Percentiles rank a stretch among this genome's conserved stretches.
Conservation (phyloP, 1,140 invertebrate genomes). For the Pinna nobilis region DNA sequence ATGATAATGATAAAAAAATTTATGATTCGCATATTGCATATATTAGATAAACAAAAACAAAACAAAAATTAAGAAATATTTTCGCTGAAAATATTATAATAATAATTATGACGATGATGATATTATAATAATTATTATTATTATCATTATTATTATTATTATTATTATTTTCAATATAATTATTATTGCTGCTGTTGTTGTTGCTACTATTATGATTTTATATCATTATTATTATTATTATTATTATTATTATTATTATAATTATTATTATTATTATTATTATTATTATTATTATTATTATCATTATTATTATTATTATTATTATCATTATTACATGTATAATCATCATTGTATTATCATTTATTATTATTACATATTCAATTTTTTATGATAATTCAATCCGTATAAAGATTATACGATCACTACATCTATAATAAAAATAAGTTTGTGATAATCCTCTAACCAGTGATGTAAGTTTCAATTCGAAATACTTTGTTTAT, state of each 20-base stretch:
- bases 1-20: too few relatives aligned
- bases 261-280: neutral
- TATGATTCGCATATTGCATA: too few relatives aligned
- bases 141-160: neutral
- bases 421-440: too few relatives aligned
- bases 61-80: too few relatives aligned
- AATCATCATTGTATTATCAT: neutral
- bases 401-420: too few relatives aligned
- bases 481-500: slow-evolving; percentile 11
- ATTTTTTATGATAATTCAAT: too few relatives aligned
- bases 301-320: neutral
- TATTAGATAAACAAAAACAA: too few relatives aligned
- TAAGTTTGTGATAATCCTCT: too few relatives aligned
- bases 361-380: neutral
- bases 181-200: neutral
- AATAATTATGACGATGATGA: neutral
- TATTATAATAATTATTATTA: neutral
- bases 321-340: too few relatives aligned
- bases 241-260: neutral
- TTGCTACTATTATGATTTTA: neutral
- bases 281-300: neutral
- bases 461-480: too few relatives aligned
- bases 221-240: neutral
- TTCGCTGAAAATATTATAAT: too few relatives aligned
- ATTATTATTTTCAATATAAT: neutral